Conservation (phyloP, 2,113 vertebrate species). For the Bos javanicus region DNA sequence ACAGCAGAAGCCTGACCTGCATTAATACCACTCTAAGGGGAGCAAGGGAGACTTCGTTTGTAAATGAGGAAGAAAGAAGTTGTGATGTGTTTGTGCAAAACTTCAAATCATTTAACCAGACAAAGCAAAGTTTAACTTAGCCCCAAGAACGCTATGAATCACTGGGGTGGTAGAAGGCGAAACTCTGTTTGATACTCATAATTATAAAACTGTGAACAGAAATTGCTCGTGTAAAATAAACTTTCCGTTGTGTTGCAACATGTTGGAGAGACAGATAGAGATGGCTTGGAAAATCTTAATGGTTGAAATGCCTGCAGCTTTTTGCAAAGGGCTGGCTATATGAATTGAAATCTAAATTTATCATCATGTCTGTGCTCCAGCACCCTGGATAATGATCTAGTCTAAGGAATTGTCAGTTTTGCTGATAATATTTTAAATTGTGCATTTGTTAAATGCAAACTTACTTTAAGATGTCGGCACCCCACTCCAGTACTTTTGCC, state of each 20-base stretch:
- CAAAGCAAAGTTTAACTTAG: conserved; percentile 42
- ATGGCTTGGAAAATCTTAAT: conserved; percentile 26
- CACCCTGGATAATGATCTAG: background rate
- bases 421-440: conserved; percentile 22
- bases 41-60: background rate
- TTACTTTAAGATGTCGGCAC: background rate
- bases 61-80: background rate
- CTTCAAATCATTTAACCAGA: background rate
- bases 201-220: conserved; percentile 63
- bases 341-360: background rate
- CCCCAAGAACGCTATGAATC: conserved; percentile 52
- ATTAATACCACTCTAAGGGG: background rate
- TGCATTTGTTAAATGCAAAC: background rate
- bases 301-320: background rate
- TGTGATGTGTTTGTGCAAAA: background rate
- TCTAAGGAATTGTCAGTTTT: background rate
- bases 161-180: conserved; percentile 61
- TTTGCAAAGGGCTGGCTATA: conserved; percentile 23
- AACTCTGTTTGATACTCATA: conserved; percentile 1
- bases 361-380: background rate
- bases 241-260: conserved; percentile 42
- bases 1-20: background rate
- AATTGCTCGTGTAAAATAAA: conserved; percentile 66
- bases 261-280: conserved; percentile 32
- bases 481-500: too few relatives aligned